phyloP scores from a whole-genome alignment of 2,113 vertebrate species.

The Triplophysa rosa region DNA sequence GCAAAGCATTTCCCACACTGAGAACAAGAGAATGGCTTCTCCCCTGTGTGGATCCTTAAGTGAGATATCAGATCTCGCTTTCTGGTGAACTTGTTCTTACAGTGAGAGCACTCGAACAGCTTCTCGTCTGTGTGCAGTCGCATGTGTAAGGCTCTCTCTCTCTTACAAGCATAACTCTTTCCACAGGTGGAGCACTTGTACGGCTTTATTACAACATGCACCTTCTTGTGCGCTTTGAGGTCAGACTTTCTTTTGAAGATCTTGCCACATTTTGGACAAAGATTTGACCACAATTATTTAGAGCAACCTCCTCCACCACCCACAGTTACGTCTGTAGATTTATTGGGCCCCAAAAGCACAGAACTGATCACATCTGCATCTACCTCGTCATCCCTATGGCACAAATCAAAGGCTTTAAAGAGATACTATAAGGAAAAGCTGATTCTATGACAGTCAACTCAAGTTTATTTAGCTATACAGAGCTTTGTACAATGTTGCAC shows the following conservation, averaged over 20 bases:
- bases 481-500: no score
- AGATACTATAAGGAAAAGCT: no score
- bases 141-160: conserved; percentile 37
- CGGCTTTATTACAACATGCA: conserved; percentile 19
- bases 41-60: conserved; percentile 35
- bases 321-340: neutral
- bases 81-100: conserved; percentile 42
- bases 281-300: conserved; percentile 16
- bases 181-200: conserved; percentile 37
- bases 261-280: conserved; percentile 67
- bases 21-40: conserved; percentile 42
- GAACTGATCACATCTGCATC: no score
- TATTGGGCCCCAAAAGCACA: neutral
- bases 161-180: neutral
- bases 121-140: conserved; percentile 22
- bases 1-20: conserved; percentile 35
- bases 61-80: no score
- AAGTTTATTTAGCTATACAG: no score
- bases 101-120: conserved; percentile 7
- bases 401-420: no score
- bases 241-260: conserved; percentile 27
- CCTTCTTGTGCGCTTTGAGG: conserved; percentile 36
- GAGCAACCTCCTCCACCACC: no score
- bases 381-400: no score
- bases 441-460: no score